Percentiles rank a stretch among this genome's conserved stretches.
These are phyloP conservation scores for Caenorhabditis panamensis DNA, from an alignment of 2,888 invertebrate species.

Conservation along the genomic window DNA sequence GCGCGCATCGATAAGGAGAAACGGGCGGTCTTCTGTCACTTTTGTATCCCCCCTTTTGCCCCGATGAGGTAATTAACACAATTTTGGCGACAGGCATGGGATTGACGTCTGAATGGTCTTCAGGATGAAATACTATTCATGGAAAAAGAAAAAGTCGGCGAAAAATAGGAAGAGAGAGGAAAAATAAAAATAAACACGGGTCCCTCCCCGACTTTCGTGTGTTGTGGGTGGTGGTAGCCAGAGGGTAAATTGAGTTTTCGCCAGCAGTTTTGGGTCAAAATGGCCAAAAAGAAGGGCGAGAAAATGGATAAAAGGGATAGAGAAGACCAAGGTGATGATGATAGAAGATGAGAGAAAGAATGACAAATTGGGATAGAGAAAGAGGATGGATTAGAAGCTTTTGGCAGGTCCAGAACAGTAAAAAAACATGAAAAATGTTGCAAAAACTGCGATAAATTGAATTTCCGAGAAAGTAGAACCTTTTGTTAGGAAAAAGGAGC, in stretches of 20 bases:
- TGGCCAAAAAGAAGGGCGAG: neutral
- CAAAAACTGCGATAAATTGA: too few relatives aligned
- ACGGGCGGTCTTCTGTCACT: constrained; percentile 42
- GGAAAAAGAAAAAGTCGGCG: neutral
- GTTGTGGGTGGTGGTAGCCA: neutral
- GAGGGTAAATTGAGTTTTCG: constrained; percentile 46
- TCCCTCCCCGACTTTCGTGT: too few relatives aligned
- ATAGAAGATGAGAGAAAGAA: constrained; percentile 1
- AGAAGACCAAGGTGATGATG: constrained; percentile 11
- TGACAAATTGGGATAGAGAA: constrained; percentile 2
- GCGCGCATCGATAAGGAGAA: constrained; percentile 22
- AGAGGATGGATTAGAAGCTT: constrained; percentile 1
- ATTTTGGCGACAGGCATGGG: constrained; percentile 49
- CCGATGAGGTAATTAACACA: constrained; percentile 57
- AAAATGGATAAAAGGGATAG: neutral
- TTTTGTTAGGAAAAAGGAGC: too few relatives aligned
- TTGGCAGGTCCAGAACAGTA: too few relatives aligned
- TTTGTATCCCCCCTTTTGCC: constrained; percentile 2
- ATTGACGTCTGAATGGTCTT: neutral
- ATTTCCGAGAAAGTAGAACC: too few relatives aligned
- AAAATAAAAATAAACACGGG: neutral
- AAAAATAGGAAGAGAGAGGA: too few relatives aligned
- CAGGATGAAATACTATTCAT: neutral
- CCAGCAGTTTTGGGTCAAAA: constrained; percentile 43
- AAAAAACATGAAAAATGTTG: too few relatives aligned